Conservation (phyloP, 1,140 invertebrate species). For the Pseudachorutes palmiensis region DNA sequence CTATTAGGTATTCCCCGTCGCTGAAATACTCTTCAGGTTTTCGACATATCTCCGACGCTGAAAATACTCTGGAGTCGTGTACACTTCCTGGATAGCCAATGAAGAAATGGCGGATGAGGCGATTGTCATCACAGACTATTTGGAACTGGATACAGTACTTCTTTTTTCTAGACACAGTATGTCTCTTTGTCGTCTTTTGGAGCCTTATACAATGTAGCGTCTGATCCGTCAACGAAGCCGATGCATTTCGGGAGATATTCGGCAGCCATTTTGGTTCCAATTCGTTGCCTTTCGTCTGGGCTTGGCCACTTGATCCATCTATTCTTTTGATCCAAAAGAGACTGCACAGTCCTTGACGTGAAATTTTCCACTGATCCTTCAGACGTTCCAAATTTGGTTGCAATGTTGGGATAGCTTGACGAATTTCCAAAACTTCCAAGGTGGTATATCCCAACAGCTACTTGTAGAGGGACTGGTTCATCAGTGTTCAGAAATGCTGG, state of each 20-base stretch:
- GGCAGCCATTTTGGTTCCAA: not conserved
- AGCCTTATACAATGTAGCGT: slow-evolving; percentile 14
- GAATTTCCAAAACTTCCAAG: slow-evolving; percentile 7
- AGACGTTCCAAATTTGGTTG: slow-evolving; percentile 18
- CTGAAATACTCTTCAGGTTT: slow-evolving; percentile 8
- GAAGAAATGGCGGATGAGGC: slow-evolving; percentile 3
- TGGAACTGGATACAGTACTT: slow-evolving; percentile 25
- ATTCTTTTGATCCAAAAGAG: not conserved
- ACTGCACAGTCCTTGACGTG: not conserved
- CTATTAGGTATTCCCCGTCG: slow-evolving; percentile 19
- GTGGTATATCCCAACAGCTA: not conserved
- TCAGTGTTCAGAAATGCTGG: not conserved
- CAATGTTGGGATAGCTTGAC: not conserved
- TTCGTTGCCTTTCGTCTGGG: not conserved
- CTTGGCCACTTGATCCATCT: slow-evolving; percentile 14
- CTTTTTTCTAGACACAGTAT: slow-evolving; percentile 22
- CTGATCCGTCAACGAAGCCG: slow-evolving; percentile 23
- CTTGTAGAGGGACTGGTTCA: not conserved
- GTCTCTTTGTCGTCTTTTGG: slow-evolving; percentile 17
- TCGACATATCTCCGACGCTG: not conserved
- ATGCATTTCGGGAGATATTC: slow-evolving; percentile 18
- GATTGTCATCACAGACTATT: slow-evolving; percentile 17
- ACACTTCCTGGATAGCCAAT: slow-evolving; percentile 23
- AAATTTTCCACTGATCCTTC: slow-evolving; percentile 17
- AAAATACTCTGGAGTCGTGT: slow-evolving; percentile 25